These are phyloP conservation scores for Tadarida brasiliensis DNA, from an alignment of 2,797 vertebrate genomes.

Conservation along the genomic window DNA sequence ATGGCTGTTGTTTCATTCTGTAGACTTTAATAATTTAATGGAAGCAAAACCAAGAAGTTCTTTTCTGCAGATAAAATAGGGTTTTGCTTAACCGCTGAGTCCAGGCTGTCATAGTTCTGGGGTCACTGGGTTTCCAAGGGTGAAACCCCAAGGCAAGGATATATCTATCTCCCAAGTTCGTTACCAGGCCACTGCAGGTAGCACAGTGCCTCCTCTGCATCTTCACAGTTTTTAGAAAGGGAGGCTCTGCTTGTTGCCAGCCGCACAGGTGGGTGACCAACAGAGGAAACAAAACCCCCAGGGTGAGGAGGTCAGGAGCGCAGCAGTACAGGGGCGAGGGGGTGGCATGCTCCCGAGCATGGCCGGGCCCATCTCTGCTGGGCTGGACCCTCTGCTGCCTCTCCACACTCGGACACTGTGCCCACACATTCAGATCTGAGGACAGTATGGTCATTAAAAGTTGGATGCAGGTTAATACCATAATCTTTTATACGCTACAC, in stretches of 20 bases:
- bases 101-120: background rate
- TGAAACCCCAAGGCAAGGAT: rapidly evolving
- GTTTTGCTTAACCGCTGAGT: background rate
- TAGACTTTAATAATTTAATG: background rate
- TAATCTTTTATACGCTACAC: background rate
- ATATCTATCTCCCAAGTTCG: too few relatives aligned
- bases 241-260: background rate
- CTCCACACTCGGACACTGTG: background rate
- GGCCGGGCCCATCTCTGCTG: background rate
- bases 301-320: background rate
- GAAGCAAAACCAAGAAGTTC: background rate
- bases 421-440: background rate
- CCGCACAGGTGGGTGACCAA: background rate
- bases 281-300: too few relatives aligned
- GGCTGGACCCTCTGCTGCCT: background rate
- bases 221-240: background rate
- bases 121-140: background rate
- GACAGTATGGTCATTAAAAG: background rate
- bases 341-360: background rate
- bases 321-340: background rate
- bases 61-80: background rate
- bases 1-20: background rate
- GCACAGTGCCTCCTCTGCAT: too few relatives aligned
- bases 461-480: background rate
- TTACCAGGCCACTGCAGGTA: rapidly evolving